A percentile compares a stretch with the other conserved stretches of the same genome.
These are phyloP conservation scores for Amphibalanus amphitrite DNA, from an alignment of 1,140 invertebrate species.

Conservation along the genomic window DNA sequence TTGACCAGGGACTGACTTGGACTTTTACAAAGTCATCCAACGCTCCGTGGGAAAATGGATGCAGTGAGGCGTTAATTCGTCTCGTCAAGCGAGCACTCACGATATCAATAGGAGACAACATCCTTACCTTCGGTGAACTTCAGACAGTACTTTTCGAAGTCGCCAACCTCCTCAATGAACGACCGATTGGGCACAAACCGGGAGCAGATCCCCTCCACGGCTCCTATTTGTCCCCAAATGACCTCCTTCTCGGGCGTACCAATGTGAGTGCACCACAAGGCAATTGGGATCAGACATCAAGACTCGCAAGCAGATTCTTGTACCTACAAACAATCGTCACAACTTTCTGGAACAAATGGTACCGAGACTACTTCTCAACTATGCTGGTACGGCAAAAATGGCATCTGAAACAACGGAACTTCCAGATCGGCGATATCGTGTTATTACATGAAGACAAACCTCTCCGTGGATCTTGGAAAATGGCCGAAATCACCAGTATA, in stretches of 20 bases:
- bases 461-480: slow-evolving; percentile 8
- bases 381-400: slow-evolving; percentile 7
- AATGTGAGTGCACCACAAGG: neutral
- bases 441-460: slow-evolving; percentile 5
- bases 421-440: slow-evolving; percentile 6
- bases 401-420: slow-evolving; percentile 8
- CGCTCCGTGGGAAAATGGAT: too few relatives aligned
- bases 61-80: slow-evolving; percentile 10
- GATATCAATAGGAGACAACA: slow-evolving; percentile 2
- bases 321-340: neutral
- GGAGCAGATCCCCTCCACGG: slow-evolving; percentile 3
- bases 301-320: neutral
- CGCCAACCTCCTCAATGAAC: slow-evolving; percentile 10
- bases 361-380: slow-evolving; percentile 6
- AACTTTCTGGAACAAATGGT: slow-evolving; percentile 7
- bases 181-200: slow-evolving; percentile 4
- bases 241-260: neutral
- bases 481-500: slow-evolving; percentile 7
- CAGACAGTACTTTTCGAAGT: slow-evolving; percentile 7
- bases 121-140: slow-evolving; percentile 9
- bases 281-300: neutral
- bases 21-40: too few relatives aligned
- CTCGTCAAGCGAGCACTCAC: slow-evolving; percentile 5
- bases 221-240: neutral
- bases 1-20: too few relatives aligned